These are phyloP conservation scores for Plemyria rubiginata DNA, from an alignment of 2,888 invertebrate genomes.

Conservation along the genomic window DNA sequence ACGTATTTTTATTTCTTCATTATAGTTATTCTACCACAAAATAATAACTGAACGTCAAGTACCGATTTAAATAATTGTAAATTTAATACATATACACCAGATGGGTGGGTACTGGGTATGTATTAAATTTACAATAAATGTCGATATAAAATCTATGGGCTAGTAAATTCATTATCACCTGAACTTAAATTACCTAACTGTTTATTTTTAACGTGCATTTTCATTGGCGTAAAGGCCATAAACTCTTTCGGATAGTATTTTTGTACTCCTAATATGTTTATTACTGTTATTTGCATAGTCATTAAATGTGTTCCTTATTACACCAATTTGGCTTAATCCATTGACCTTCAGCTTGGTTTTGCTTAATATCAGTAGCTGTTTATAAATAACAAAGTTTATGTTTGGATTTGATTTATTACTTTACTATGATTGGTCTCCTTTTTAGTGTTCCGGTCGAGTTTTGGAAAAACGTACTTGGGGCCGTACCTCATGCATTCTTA, in stretches of 20 bases:
- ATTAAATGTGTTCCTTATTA: conserved; percentile 43
- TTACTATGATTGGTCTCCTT: conserved; percentile 5
- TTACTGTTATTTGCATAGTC: conserved; percentile 40
- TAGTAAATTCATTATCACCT: conserved; percentile 2
- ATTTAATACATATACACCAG: neutral
- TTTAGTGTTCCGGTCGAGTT: neutral
- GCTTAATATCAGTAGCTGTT: conserved; percentile 40
- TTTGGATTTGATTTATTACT: conserved; percentile 35
- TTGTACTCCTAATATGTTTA: conserved; percentile 37
- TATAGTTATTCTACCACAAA: too few relatives aligned
- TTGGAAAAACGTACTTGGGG: too few relatives aligned
- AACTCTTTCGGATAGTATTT: conserved; percentile 21
- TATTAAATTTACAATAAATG: too few relatives aligned
- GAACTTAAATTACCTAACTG: neutral
- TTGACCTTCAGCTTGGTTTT: conserved; percentile 41
- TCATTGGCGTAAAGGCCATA: conserved; percentile 18
- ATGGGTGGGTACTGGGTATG: too few relatives aligned
- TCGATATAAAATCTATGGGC: neutral
- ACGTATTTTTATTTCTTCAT: too few relatives aligned
- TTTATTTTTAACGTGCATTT: conserved; percentile 8
- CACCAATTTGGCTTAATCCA: conserved; percentile 39
- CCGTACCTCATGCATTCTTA: too few relatives aligned
- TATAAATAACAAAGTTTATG: conserved; percentile 32
- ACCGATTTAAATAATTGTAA: neutral
- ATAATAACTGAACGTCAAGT: neutral